Percentiles rank a stretch among this genome's conserved stretches.
These are phyloP conservation scores for Ennomos erosarius DNA, from an alignment of 2,888 invertebrate genomes.

Conservation along the genomic window DNA sequence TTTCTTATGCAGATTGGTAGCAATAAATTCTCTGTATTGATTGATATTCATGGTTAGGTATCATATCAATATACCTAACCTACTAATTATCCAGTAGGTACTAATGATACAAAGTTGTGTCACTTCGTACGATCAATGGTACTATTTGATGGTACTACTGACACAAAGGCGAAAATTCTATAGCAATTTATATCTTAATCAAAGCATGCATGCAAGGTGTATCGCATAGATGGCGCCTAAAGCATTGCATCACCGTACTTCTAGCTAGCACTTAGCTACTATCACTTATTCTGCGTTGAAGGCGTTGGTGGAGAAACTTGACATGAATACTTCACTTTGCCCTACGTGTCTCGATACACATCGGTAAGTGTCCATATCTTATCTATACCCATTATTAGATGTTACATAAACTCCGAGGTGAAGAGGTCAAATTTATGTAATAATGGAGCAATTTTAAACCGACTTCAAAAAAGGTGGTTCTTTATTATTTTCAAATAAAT, in stretches of 20 bases:
- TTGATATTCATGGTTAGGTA: too few relatives aligned
- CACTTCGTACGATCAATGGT: too few relatives aligned
- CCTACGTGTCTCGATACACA: slow-evolving; percentile 21
- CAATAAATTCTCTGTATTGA: too few relatives aligned
- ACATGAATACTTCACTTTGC: slow-evolving; percentile 16
- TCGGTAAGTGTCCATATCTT: slow-evolving; percentile 10
- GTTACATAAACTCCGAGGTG: slow-evolving; percentile 8
- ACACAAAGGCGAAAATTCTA: too few relatives aligned
- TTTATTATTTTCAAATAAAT: too few relatives aligned
- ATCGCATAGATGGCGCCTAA: neutral
- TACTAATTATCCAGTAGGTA: too few relatives aligned
- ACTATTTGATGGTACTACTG: too few relatives aligned
- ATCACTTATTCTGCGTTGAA: neutral
- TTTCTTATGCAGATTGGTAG: too few relatives aligned
- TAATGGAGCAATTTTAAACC: too few relatives aligned
- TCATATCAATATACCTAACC: too few relatives aligned
- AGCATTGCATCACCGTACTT: slow-evolving; percentile 3
- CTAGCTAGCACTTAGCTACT: neutral
- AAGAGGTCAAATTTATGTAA: neutral
- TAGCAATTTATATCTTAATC: slow-evolving; percentile 1
- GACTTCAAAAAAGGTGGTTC: too few relatives aligned
- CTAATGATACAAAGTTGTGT: too few relatives aligned
- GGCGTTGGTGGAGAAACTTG: slow-evolving; percentile 14
- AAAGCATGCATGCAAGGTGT: slow-evolving; percentile 2
- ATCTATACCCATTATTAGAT: slow-evolving; percentile 5